Percentiles rank a stretch among this genome's conserved stretches.
Conservation (phyloP, 2,797 vertebrate species). For the Cyclopterus lumpus region DNA sequence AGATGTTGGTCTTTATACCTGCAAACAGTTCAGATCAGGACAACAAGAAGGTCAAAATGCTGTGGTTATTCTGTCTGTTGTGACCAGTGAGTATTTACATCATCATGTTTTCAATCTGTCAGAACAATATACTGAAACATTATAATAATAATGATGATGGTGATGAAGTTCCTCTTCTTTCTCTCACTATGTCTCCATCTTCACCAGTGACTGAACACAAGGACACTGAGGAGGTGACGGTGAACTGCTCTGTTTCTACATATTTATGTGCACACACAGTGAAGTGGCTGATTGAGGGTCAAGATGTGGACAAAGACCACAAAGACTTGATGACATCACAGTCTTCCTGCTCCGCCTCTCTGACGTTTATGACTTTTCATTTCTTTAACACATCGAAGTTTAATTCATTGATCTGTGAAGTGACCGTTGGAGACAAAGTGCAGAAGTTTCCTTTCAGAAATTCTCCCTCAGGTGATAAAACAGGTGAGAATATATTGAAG, state of each 20-base stretch:
- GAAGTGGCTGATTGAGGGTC: neutral
- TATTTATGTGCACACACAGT: accelerated
- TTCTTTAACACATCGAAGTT: neutral
- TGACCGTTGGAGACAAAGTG: accelerated
- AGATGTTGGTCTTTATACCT: accelerated
- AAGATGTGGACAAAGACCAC: accelerated
- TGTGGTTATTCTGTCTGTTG: neutral
- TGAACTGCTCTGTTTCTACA: conserved; percentile 6
- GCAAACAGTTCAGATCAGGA: neutral
- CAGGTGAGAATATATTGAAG: neutral
- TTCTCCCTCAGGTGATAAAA: neutral
- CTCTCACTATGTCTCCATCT: conserved; percentile 17
- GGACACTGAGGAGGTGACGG: accelerated
- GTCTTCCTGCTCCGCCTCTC: accelerated
- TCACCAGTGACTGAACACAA: conserved; percentile 15
- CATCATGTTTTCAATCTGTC: neutral
- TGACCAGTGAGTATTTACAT: conserved; percentile 34
- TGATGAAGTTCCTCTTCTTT: neutral
- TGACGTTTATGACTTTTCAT: accelerated
- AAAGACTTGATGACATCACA: accelerated
- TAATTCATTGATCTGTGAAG: accelerated
- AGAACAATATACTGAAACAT: neutral
- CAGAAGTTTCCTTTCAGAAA: neutral
- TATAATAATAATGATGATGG: neutral
- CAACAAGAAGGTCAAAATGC: accelerated